Base-by-base conservation (phyloP, 2,113 vertebrate species). In the Grantiella picta region DNA sequence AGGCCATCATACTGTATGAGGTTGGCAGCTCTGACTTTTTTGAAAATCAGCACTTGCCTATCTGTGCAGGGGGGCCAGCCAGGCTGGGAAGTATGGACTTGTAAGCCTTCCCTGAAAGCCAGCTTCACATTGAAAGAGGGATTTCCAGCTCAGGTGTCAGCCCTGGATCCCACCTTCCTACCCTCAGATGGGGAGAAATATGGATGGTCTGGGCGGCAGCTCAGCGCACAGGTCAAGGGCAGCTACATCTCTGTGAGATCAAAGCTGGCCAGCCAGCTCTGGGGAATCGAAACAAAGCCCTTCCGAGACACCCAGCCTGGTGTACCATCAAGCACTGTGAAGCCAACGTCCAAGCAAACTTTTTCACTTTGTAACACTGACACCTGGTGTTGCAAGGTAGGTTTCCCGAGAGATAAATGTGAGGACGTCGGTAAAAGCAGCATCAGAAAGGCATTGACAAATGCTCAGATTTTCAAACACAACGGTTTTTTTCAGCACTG, bases 311-410 rank as follows among this genome's bases (percentile, higher is more conserved):
- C 16, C 2, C 53, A 45, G 27, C 10, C 33, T 2, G 38, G 12
- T 11, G 36, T 9, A 15, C 3, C 17, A 10, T 13, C 3, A 7
- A 1, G 3, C 31, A 5, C 25, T 0, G 10, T 0, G 8, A 63
- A 36, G 63, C 8, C 5, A 16, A 4, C 13, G 3, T 40, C 25
- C 11, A 14, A 49, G 19, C 5, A 23, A 33, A 19, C 6, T 19
- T 44, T 84, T 77, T 49, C 52, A 18, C 53, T 94, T 90, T 86
- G 69, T n/a, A 91, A 56, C 11, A 96, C 91, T 86, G 96, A 97
- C 97, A 96, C 60, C 95, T 96, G 80, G 80, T 79, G 96, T 94
- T 59, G 5, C 7, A 49, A 27, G 12, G 20, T 17, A 53, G 36
- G 12, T 33, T 68, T 28, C 21, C 12, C 3, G 8, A 15, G 23